phyloP scores from a whole-genome alignment of 2,888 invertebrate genomes.

The Volucella zonaria region DNA sequence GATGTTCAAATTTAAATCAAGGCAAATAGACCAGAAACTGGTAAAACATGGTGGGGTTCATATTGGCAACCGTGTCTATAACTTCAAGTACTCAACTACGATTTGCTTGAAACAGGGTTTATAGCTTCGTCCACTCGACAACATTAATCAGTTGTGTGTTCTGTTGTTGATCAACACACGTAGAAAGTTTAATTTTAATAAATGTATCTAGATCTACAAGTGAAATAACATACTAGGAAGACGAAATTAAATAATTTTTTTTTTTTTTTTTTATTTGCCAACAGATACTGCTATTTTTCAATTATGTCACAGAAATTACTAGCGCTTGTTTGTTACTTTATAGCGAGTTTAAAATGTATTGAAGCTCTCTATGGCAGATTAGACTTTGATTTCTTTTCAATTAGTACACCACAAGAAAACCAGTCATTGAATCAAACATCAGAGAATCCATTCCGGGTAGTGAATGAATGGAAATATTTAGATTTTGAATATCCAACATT shows the following conservation, averaged over 20 bases:
- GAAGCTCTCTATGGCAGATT: background rate
- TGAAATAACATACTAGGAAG: too few relatives aligned
- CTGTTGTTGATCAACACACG: constrained; percentile 6
- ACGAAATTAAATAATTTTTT: too few relatives aligned
- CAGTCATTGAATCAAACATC: background rate
- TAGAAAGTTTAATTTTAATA: background rate
- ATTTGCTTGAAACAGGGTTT: constrained; percentile 8
- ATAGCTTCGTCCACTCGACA: background rate
- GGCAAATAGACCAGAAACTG: constrained; percentile 49
- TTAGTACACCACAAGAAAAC: background rate
- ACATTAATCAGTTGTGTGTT: constrained; percentile 34
- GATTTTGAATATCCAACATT: constrained; percentile 88
- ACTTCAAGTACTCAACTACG: background rate
- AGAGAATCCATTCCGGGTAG: constrained; percentile 80
- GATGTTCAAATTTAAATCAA: constrained; percentile 26
- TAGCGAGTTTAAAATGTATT: background rate
- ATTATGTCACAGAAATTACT: constrained; percentile 17
- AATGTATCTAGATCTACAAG: too few relatives aligned
- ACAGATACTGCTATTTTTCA: too few relatives aligned
- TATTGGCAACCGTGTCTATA: constrained; percentile 3
- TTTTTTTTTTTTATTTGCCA: too few relatives aligned
- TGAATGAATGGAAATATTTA: constrained; percentile 89
- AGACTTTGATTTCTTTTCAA: constrained; percentile 2
- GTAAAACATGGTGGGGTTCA: constrained; percentile 43
- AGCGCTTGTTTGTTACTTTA: background rate